These are phyloP conservation scores for Forbesichthys papilliferus DNA, from an alignment of 2,113 vertebrate species.

Conservation along the genomic window DNA sequence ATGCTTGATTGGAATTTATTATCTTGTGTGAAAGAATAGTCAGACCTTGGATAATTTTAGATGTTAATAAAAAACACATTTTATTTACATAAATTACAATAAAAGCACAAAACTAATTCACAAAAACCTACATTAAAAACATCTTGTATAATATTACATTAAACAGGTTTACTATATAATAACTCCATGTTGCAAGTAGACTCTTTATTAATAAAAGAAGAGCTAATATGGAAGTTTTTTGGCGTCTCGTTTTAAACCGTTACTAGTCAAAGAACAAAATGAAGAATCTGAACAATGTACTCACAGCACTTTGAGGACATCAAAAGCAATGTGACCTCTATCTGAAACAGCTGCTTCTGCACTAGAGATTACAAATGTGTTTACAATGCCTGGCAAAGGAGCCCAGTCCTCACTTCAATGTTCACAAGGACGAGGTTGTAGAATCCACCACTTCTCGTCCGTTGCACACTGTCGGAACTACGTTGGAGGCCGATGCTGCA, in stretches of 20 bases:
- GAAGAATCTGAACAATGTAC: constrained; percentile 75
- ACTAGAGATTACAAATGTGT: constrained; percentile 74
- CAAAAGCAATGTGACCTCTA: constrained; percentile 73
- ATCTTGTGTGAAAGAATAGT: constrained; percentile 19
- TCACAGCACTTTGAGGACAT: constrained; percentile 81
- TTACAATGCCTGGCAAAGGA: constrained; percentile 63
- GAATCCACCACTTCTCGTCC: constrained; percentile 96
- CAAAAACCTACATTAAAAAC: constrained; percentile 83
- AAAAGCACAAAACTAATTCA: constrained; percentile 81
- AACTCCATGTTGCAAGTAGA: constrained; percentile 77
- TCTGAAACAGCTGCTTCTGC: constrained; percentile 75
- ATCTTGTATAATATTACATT: constrained; percentile 77
- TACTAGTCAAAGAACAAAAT: constrained; percentile 69
- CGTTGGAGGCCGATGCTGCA: constrained; percentile 83
- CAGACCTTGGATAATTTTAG: constrained; percentile 23
- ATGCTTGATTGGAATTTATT: not conserved
- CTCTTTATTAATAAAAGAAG: constrained; percentile 74
- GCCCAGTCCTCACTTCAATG: constrained; percentile 22
- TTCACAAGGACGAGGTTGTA: constrained; percentile 95
- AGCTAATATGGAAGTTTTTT: constrained; percentile 68
- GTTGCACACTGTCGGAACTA: constrained; percentile 93
- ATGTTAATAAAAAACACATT: constrained; percentile 82
- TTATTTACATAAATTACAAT: constrained; percentile 91
- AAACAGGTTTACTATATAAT: constrained; percentile 79
- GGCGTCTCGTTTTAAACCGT: constrained; percentile 70